Evolutionary conservation across 2,113 vertebrate species (phyloP).

Genomic region (Mormyrus lacerda): DNA sequence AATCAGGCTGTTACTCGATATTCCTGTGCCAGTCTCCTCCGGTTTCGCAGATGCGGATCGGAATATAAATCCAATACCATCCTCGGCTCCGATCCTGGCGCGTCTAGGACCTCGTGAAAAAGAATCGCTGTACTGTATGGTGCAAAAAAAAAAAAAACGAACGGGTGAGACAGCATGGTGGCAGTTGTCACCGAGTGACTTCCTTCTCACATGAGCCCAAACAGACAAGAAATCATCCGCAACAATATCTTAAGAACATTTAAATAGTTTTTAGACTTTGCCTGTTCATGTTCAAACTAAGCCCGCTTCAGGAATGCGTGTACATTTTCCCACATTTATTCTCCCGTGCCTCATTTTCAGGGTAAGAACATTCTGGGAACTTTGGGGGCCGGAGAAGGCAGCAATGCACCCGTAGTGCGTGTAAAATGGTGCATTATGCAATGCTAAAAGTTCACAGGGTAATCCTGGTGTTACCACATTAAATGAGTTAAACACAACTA

Average conservation of each 20-base stretch:
- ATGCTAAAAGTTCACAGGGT: not conserved
- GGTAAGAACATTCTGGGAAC: not conserved
- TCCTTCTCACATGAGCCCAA: not conserved
- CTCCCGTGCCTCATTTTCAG: not conserved
- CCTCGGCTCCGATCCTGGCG: slow-evolving; percentile 30
- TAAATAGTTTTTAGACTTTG: not conserved
- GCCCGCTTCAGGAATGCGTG: not conserved
- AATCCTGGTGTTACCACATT: not conserved
- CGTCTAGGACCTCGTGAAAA: slow-evolving; percentile 35
- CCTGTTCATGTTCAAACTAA: not conserved
- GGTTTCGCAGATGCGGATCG: slow-evolving; percentile 23
- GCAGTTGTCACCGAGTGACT: slow-evolving; percentile 29
- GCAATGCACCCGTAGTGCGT: not conserved
- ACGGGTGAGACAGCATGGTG: slow-evolving; percentile 49
- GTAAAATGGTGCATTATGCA: not conserved
- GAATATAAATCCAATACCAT: slow-evolving; percentile 40
- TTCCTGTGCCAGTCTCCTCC: slow-evolving; percentile 13
- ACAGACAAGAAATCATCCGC: not conserved
- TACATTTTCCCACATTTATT: not conserved
- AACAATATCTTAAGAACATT: not conserved
- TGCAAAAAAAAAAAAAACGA: not conserved
- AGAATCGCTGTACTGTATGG: slow-evolving; percentile 54
- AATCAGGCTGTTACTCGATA: slow-evolving; percentile 11
- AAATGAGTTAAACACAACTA: not conserved
- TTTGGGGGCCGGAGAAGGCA: not conserved